These are phyloP conservation scores for Microtus pennsylvanicus DNA, from an alignment of 2,113 vertebrate species.

Conservation along the genomic window DNA sequence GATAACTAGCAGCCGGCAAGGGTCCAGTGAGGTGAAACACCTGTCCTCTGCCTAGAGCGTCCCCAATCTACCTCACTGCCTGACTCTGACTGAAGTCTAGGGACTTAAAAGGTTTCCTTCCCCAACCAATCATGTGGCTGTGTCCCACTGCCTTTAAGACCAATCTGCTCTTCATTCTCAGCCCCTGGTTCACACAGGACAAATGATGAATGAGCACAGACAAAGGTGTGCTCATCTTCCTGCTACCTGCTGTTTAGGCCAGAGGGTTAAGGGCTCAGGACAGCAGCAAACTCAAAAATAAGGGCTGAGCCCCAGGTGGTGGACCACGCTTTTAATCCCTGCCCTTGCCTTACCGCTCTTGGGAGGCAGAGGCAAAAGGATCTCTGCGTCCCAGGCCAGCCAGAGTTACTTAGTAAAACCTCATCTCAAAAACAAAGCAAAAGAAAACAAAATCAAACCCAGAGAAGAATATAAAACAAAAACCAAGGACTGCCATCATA, in stretches of 20 bases:
- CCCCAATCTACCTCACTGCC: not conserved
- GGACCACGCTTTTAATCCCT: not conserved
- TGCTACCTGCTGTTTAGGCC: not conserved
- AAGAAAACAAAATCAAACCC: not conserved
- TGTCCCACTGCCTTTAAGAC: not conserved
- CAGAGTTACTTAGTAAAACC: not conserved
- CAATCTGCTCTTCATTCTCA: not conserved
- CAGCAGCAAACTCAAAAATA: not conserved
- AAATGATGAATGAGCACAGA: not conserved
- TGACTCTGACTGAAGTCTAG: not conserved
- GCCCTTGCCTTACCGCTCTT: not conserved
- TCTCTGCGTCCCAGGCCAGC: not conserved
- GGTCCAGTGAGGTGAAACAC: constrained; percentile 45
- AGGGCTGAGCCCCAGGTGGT: not conserved
- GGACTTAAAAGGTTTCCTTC: not conserved
- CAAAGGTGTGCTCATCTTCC: not conserved
- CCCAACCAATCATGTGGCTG: not conserved
- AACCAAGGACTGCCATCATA: not conserved
- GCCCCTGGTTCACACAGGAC: not conserved
- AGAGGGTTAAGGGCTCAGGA: not conserved
- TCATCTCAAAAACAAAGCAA: not conserved
- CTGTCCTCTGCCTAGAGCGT: not conserved
- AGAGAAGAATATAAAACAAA: not conserved
- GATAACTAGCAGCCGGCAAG: not conserved
- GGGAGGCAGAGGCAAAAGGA: not conserved